A percentile compares a stretch with the other conserved stretches of the same genome.
These are phyloP conservation scores for Zoanthus sansibaricus DNA, from an alignment of 92 coral and sea anemone species.

Conservation along the genomic window DNA sequence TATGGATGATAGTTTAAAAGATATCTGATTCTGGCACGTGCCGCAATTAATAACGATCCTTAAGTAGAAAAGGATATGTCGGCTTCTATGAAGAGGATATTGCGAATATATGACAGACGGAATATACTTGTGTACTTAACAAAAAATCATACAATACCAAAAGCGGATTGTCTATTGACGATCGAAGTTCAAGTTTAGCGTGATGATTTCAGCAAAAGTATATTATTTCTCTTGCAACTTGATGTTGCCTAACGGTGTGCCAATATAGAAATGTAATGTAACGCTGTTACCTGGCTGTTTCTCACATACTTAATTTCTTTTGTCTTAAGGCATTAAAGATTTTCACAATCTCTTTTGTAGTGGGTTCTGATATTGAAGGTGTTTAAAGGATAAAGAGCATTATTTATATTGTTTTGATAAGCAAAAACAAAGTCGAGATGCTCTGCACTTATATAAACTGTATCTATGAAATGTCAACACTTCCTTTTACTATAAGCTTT, in stretches of 20 bases:
- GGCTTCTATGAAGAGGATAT: not conserved
- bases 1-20: not conserved
- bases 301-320: not conserved
- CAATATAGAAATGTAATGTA: too few species aligned
- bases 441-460: not conserved
- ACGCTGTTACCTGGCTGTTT: not conserved
- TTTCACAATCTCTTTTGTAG: not conserved
- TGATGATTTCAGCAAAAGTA: not conserved
- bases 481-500: not conserved
- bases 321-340: not conserved
- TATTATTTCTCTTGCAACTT: not conserved
- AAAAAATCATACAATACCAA: not conserved
- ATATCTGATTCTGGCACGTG: conserved; percentile 28
- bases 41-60: conserved; percentile 8
- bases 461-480: not conserved
- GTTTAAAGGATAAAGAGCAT: not conserved
- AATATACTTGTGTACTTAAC: not conserved
- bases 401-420: not conserved
- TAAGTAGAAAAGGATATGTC: not conserved
- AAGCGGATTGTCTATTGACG: not conserved
- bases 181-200: not conserved
- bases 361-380: not conserved
- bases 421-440: not conserved
- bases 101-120: not conserved
- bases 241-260: not conserved